A percentile compares a stretch with the other conserved stretches of the same genome.
phyloP scores from a whole-genome alignment of 2,888 invertebrate genomes.

The Parascotia fuliginaria region DNA sequence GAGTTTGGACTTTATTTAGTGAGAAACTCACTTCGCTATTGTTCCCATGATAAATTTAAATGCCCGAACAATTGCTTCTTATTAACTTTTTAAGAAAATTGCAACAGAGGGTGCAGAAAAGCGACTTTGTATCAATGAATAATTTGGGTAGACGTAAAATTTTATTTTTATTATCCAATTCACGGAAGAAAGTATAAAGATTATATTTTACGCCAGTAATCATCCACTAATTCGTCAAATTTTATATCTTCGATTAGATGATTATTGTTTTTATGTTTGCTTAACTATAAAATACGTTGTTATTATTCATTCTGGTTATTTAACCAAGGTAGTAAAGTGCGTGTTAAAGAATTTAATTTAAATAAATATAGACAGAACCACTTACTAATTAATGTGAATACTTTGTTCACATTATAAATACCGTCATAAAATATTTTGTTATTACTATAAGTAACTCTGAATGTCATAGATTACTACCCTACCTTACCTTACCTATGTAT shows the following conservation, averaged over 20 bases:
- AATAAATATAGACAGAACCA: background rate
- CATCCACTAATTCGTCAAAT: too few species aligned
- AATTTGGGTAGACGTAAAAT: constrained; percentile 4
- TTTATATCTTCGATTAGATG: too few species aligned
- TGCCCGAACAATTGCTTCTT: constrained; percentile 27
- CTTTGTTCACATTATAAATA: too few species aligned
- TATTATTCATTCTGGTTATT: too few species aligned
- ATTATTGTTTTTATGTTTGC: too few species aligned
- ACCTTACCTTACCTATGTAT: too few species aligned
- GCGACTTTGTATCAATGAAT: constrained; percentile 10
- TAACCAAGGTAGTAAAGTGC: too few species aligned
- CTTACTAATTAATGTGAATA: background rate
- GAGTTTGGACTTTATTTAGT: constrained; percentile 37
- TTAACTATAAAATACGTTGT: too few species aligned
- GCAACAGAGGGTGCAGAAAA: constrained; percentile 1
- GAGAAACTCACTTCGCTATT: constrained; percentile 28
- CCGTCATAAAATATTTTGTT: constrained; percentile 3
- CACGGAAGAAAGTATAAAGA: background rate
- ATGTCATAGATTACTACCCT: background rate
- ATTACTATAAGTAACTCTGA: constrained; percentile 21
- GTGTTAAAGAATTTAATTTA: too few species aligned
- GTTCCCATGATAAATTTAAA: constrained; percentile 41
- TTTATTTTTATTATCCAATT: background rate
- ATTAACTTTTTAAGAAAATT: constrained; percentile 28
- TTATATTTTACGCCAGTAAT: too few species aligned